Percentiles rank a stretch among this genome's conserved stretches.
These are phyloP conservation scores for Pentalonia nigronervosa DNA, from an alignment of 1,140 invertebrate species.

Conservation along the genomic window DNA sequence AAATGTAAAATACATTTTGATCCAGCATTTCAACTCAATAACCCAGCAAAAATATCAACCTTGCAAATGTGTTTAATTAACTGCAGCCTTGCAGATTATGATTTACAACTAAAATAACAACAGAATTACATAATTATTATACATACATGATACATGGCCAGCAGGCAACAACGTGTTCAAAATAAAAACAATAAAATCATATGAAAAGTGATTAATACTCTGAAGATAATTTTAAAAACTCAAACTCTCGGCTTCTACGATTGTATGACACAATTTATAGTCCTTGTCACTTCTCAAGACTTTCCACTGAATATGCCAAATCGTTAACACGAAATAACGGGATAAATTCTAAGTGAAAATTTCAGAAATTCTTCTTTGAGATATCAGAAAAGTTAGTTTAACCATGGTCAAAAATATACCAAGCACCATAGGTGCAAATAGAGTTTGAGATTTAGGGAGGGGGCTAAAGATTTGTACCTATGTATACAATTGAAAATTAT, in stretches of 20 bases:
- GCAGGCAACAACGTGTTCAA: too few species aligned
- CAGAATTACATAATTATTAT: background rate
- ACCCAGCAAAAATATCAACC: background rate
- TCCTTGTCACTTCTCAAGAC: background rate
- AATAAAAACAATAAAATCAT: background rate
- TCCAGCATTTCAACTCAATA: background rate
- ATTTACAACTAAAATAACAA: slow-evolving; percentile 11
- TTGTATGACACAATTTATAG: background rate
- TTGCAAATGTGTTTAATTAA: background rate
- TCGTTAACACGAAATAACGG: too few species aligned
- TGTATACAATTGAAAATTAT: too few species aligned
- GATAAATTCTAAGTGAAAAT: too few species aligned
- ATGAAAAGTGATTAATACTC: background rate
- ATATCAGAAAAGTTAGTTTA: too few species aligned
- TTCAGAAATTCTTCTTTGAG: too few species aligned
- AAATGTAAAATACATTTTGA: background rate
- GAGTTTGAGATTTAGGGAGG: too few species aligned
- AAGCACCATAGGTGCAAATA: too few species aligned
- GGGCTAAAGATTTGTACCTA: too few species aligned
- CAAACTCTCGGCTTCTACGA: background rate
- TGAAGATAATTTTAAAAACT: background rate
- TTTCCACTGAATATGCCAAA: background rate
- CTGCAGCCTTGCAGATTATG: background rate
- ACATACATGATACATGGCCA: too few species aligned
- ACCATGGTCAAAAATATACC: too few species aligned